Percentiles rank a stretch among this genome's conserved stretches.
Evolutionary conservation across 2,113 vertebrate genomes (phyloP).

Genomic region (Leucopsar rothschildi): DNA sequence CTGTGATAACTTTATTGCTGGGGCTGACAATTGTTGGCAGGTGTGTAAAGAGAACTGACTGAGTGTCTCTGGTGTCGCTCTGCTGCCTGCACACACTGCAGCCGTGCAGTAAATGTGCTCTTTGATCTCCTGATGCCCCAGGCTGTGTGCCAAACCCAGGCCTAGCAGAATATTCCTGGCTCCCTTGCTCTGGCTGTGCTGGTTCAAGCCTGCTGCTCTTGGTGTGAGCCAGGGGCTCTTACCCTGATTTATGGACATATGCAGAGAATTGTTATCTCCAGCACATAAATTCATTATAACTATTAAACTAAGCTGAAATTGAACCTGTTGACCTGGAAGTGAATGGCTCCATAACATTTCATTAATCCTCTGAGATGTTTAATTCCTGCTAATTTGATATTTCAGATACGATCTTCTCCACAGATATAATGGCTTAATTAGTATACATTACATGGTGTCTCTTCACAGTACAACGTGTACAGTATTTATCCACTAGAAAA

Average conservation of each 20-base stretch:
- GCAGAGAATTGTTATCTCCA: constrained; percentile 15
- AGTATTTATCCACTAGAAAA: constrained; percentile 58
- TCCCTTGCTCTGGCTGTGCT: neutral
- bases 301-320: constrained; percentile 48
- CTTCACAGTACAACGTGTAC: constrained; percentile 41
- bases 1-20: constrained; percentile 11
- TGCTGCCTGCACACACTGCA: neutral
- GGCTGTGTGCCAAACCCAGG: neutral
- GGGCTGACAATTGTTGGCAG: neutral
- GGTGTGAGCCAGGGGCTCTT: neutral
- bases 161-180: neutral
- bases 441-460: constrained; percentile 61
- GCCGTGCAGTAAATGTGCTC: neutral
- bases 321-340: constrained; percentile 60
- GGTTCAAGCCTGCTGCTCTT: neutral
- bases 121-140: neutral
- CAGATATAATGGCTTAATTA: constrained; percentile 65
- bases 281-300: constrained; percentile 44
- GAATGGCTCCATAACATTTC: constrained; percentile 52
- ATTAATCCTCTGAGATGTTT: constrained; percentile 62
- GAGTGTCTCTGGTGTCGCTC: neutral
- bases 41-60: neutral
- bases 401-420: constrained; percentile 58
- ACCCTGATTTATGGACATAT: neutral
- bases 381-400: constrained; percentile 66